A percentile compares a stretch with the other conserved stretches of the same genome.
Conservation (phyloP, 2,888 invertebrate genomes). For the Aproaerema taeniolella region DNA sequence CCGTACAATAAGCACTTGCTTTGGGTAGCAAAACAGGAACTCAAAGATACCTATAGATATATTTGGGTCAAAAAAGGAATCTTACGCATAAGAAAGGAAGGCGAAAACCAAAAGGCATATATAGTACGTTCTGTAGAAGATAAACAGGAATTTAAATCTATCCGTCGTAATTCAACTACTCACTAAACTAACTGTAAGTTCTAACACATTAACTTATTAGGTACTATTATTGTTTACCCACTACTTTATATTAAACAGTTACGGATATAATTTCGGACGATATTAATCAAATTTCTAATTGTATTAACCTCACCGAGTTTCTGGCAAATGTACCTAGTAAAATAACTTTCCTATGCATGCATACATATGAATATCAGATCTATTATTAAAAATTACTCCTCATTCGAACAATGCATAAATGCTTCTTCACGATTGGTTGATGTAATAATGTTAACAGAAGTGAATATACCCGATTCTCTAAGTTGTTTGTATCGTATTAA, state of each 20-base stretch:
- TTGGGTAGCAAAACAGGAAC: conserved; percentile 26
- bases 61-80: conserved; percentile 10
- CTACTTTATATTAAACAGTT: not conserved
- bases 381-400: conserved; percentile 9
- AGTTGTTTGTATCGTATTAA: conserved; percentile 16
- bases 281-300: not conserved
- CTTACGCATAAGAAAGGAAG: conserved; percentile 5
- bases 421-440: conserved; percentile 5
- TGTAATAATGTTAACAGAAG: conserved; percentile 18
- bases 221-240: too few relatives aligned
- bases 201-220: not conserved
- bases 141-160: too few relatives aligned
- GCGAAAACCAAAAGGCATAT: not conserved
- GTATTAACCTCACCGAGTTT: not conserved
- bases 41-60: conserved; percentile 6
- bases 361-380: conserved; percentile 14
- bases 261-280: not conserved
- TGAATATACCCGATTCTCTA: conserved; percentile 14
- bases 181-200: not conserved
- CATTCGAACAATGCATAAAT: conserved; percentile 10
- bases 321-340: not conserved
- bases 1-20: conserved; percentile 6
- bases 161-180: too few relatives aligned
- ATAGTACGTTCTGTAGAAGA: conserved; percentile 1
- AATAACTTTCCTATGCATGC: not conserved